Evolutionary conservation across 1,140 invertebrate species (phyloP).

Genomic region (Asbolus verrucosus): DNA sequence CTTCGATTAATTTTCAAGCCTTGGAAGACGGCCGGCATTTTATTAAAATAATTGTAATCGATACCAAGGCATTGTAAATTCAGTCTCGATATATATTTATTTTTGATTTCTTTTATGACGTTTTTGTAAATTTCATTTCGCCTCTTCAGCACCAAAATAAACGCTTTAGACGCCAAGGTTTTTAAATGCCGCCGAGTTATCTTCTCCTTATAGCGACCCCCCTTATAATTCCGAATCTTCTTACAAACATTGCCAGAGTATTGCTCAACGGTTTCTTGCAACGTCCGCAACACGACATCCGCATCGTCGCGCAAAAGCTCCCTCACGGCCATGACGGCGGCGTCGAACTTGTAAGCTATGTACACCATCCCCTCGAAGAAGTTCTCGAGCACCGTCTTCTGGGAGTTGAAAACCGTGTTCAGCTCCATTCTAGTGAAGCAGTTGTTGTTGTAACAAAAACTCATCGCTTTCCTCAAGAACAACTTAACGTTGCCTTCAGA

Average conservation of each 20-base stretch:
- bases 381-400: slow-evolving; percentile 28
- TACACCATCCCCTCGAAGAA: slow-evolving; percentile 46
- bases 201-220: background rate
- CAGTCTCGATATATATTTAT: background rate
- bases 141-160: background rate
- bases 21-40: no score
- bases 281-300: background rate
- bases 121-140: background rate
- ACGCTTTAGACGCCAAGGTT: background rate
- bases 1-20: no score
- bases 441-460: slow-evolving; percentile 31
- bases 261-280: background rate
- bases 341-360: slow-evolving; percentile 46
- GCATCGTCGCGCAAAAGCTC: slow-evolving; percentile 15
- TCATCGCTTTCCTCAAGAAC: slow-evolving; percentile 8
- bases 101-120: background rate
- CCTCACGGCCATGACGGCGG: slow-evolving; percentile 25
- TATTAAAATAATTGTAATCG: no score
- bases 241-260: slow-evolving; percentile 16
- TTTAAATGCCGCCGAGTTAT: background rate
- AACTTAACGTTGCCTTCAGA: background rate
- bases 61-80: no score
- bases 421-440: slow-evolving; percentile 41
- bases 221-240: slow-evolving; percentile 1
- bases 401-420: slow-evolving; percentile 28